Base-by-base conservation (phyloP, 2,113 vertebrate species). In the Serilophus lunatus region DNA sequence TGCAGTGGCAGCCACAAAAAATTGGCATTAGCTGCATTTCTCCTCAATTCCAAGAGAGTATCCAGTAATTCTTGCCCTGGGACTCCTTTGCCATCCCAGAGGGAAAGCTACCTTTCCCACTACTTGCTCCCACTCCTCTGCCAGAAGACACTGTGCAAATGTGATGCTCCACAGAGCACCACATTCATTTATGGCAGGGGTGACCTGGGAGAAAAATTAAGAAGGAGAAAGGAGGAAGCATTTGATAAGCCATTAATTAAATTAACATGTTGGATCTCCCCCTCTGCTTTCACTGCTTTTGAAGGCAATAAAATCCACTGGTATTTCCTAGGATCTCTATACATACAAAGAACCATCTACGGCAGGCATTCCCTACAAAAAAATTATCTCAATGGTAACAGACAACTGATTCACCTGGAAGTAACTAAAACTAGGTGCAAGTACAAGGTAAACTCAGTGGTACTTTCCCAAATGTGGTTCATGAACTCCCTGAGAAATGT, bases 241-340 rank as follows among this genome's bases (percentile, higher is more conserved):
- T 76, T 53, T 69, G 53, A 76, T 82, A 89, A 85, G 13, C 14
- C 78, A 71, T 31, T 45, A 74, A 95, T 81, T 63, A 85, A 84
- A 88, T 19, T 38, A 82, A 60, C 1, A 2, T 24, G 53, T 7
- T 72, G 26, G 31, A 51, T 59, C 33, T 89, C 42, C 8, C 35
- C 44, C 40, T 61, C 56, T 64, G 17, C 18, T 87, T 51, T 56
- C 40, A 53, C 10, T 56, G 61, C 8, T 9, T 83, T 78, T 65
- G 74, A 83, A 95, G 47, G 57, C 36, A 91, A 31, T 38, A 72
- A 81, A 85, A 79, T 74, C 12, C 65, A 42, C 36, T 70, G 78
- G 42, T 69, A 80, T 74, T 93, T 91, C 59, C 77, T 60, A 84
- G 49, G n/a, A 83, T 38, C 63, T 65, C 50, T 65, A 26, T 33